Percentiles rank a stretch among this genome's conserved stretches.
These are phyloP conservation scores for Florisuga fusca DNA, from an alignment of 2,797 vertebrate species.

Conservation along the genomic window DNA sequence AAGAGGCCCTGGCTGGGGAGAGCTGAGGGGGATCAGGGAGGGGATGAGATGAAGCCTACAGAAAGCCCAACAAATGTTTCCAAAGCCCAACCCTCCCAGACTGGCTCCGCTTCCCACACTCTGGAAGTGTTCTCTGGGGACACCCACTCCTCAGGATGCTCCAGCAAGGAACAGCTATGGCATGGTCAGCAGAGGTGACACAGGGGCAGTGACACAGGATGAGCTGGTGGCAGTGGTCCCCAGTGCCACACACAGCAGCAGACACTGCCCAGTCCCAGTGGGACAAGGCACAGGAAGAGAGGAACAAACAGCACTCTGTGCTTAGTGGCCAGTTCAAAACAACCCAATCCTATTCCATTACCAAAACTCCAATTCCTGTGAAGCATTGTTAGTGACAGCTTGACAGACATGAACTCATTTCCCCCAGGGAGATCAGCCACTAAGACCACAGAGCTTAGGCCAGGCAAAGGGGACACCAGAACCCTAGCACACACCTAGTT, in stretches of 20 bases:
- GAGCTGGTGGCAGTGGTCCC: not conserved
- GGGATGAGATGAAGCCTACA: not conserved
- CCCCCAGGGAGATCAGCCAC: not conserved
- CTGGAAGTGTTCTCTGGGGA: not conserved
- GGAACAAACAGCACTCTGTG: not conserved
- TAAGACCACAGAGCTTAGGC: not conserved
- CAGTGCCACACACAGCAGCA: accelerated
- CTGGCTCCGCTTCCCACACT: not conserved
- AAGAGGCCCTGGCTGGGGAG: too few species aligned
- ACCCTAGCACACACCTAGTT: too few species aligned
- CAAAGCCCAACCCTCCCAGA: not conserved
- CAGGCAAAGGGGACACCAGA: not conserved
- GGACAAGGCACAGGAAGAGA: not conserved
- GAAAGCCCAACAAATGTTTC: not conserved
- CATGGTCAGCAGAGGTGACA: accelerated
- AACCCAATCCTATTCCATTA: not conserved
- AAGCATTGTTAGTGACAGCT: not conserved
- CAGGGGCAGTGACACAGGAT: accelerated
- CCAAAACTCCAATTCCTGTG: not conserved
- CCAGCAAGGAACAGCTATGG: not conserved
- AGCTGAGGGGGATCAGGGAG: not conserved
- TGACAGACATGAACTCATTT: not conserved
- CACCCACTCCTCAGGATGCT: accelerated
- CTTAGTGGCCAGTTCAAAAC: too few species aligned
- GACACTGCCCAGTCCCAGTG: not conserved